These are phyloP conservation scores for Cyphotilapia sp. DNA, from an alignment of 2,113 vertebrate species.

Conservation along the genomic window DNA sequence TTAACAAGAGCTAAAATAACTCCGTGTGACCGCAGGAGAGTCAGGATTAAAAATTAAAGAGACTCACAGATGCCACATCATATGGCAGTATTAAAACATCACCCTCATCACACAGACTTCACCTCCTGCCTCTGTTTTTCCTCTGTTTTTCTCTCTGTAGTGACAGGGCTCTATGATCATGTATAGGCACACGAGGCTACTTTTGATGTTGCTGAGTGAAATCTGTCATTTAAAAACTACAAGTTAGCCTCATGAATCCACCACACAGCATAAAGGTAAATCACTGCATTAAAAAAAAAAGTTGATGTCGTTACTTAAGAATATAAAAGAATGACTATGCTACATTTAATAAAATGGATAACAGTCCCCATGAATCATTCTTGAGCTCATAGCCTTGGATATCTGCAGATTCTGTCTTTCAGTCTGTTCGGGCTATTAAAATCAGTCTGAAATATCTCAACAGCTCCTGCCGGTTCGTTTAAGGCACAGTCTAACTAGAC, in stretches of 20 bases:
- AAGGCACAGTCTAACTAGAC: not conserved
- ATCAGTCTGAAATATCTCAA: not conserved
- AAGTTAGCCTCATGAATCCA: not conserved
- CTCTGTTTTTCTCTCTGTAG: not conserved
- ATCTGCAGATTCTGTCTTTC: not conserved
- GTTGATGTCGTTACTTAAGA: not conserved
- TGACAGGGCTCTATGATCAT: not conserved
- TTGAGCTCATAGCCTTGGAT: not conserved
- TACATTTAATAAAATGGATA: not conserved
- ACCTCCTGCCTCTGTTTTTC: not conserved
- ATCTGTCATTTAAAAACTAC: not conserved
- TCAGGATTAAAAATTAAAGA: constrained; percentile 14
- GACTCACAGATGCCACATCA: not conserved
- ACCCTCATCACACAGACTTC: not conserved
- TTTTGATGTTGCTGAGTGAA: not conserved
- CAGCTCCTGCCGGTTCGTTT: not conserved
- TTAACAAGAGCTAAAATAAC: not conserved
- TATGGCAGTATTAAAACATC: not conserved
- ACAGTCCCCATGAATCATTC: not conserved
- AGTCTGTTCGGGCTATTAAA: not conserved
- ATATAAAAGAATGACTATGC: not conserved
- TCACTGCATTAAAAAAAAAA: not conserved
- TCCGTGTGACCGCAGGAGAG: not conserved
- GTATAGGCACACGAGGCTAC: not conserved
- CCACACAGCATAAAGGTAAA: not conserved